A percentile compares a stretch with the other conserved stretches of the same genome.
These are phyloP conservation scores for Zaprionus ornatus DNA, from an alignment of 1,140 invertebrate genomes.

Conservation along the genomic window DNA sequence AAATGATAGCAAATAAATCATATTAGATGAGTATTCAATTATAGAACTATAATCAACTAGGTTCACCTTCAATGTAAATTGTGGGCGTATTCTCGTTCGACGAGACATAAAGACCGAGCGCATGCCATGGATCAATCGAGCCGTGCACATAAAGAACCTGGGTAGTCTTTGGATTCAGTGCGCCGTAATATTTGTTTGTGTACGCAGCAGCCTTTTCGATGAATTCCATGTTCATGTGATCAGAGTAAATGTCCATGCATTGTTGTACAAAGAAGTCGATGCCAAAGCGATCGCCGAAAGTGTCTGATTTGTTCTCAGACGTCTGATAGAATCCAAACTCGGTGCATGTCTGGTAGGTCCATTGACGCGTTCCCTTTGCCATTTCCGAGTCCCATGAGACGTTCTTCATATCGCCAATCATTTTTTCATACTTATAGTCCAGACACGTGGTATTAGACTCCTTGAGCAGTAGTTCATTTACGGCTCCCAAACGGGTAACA, in stretches of 20 bases:
- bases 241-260: conserved; percentile 93
- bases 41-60: too few relatives aligned
- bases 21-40: neutral
- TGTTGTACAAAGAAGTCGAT: conserved; percentile 92
- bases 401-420: conserved; percentile 90
- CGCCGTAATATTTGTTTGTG: conserved; percentile 93
- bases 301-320: conserved; percentile 88
- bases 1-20: conserved; percentile 37
- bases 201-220: conserved; percentile 86
- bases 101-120: conserved; percentile 89
- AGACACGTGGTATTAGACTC: conserved; percentile 90
- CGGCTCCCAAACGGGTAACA: conserved; percentile 88
- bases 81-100: conserved; percentile 85
- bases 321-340: conserved; percentile 98
- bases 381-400: conserved; percentile 87
- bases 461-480: conserved; percentile 90
- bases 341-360: conserved; percentile 97
- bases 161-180: conserved; percentile 87
- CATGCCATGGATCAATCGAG: conserved; percentile 97
- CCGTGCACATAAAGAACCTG: conserved; percentile 95
- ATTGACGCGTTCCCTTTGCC: conserved; percentile 90
- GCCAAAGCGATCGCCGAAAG: conserved; percentile 92
- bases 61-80: conserved; percentile 89
- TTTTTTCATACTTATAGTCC: conserved; percentile 92
- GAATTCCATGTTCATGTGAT: conserved; percentile 76